phyloP scores from a whole-genome alignment of 2,888 invertebrate species.

The Eupithecia pulchellata region DNA sequence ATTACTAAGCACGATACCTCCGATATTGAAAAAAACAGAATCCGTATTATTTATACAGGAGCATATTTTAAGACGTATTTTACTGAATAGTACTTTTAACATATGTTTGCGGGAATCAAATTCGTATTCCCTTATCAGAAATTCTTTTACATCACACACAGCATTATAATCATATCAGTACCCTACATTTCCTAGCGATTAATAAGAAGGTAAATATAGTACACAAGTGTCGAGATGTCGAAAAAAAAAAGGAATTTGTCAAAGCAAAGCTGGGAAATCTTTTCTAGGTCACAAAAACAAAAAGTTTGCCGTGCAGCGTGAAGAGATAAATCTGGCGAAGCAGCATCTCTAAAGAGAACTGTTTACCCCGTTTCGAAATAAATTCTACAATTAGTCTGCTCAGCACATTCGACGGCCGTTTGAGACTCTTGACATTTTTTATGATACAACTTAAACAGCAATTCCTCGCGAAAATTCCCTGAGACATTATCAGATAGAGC shows the following conservation, averaged over 20 bases:
- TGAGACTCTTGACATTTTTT: conserved; percentile 17
- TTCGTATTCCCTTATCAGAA: too few relatives aligned
- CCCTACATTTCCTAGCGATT: neutral
- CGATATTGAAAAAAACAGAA: too few relatives aligned
- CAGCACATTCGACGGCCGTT: conserved; percentile 5
- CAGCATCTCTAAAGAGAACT: conserved; percentile 8
- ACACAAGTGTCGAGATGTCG: neutral
- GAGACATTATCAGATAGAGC: neutral
- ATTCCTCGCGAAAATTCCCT: neutral
- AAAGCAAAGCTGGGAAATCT: neutral
- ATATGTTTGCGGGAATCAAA: too few relatives aligned
- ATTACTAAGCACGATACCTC: neutral
- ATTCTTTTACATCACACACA: too few relatives aligned
- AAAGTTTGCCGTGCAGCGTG: neutral
- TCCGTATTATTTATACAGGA: too few relatives aligned
- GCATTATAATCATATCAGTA: too few relatives aligned
- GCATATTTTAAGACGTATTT: too few relatives aligned
- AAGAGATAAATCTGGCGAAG: neutral
- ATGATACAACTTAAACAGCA: conserved; percentile 4
- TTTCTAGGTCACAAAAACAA: neutral
- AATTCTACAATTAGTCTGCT: neutral
- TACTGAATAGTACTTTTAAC: too few relatives aligned
- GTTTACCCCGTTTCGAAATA: conserved; percentile 8
- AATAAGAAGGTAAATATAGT: too few relatives aligned
- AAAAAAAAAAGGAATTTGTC: neutral